Percentiles rank a stretch among this genome's conserved stretches.
phyloP scores from a whole-genome alignment of 2,888 invertebrate genomes.

The Eupithecia abbreviata region DNA sequence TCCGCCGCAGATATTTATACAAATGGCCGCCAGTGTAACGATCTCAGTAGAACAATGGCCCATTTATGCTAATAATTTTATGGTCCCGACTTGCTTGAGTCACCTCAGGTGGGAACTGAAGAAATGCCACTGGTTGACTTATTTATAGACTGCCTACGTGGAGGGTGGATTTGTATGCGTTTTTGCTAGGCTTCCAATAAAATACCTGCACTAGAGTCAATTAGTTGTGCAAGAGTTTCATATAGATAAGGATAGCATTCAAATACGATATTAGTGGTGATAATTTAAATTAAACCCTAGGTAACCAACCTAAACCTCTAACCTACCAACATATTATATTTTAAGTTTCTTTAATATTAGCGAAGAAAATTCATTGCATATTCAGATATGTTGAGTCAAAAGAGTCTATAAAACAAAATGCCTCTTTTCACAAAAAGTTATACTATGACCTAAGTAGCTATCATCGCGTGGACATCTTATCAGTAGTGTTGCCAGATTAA shows the following conservation, averaged over 20 bases:
- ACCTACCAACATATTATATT: too few species aligned
- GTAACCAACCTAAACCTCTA: too few species aligned
- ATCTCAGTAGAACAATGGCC: conserved; percentile 56
- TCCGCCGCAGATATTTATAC: conserved; percentile 69
- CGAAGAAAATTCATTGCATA: neutral
- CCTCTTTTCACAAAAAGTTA: neutral
- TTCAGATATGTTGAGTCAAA: neutral
- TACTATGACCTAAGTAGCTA: conserved; percentile 14
- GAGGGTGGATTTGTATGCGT: conserved; percentile 18
- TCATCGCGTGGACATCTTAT: conserved; percentile 44
- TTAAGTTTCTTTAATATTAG: neutral
- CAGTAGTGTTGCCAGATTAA: conserved; percentile 53
- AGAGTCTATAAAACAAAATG: neutral
- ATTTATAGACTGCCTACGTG: conserved; percentile 12
- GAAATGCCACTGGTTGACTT: conserved; percentile 25
- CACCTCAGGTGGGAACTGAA: conserved; percentile 43
- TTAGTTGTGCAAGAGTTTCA: neutral
- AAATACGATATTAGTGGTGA: neutral
- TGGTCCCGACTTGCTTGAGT: conserved; percentile 45
- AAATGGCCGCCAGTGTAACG: conserved; percentile 59
- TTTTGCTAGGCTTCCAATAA: neutral
- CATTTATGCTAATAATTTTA: conserved; percentile 50
- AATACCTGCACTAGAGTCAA: neutral
- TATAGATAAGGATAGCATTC: neutral
- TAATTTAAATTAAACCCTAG: neutral